These are phyloP conservation scores for Chymomyza caudatula DNA, from an alignment of 2,888 invertebrate genomes.

Conservation along the genomic window DNA sequence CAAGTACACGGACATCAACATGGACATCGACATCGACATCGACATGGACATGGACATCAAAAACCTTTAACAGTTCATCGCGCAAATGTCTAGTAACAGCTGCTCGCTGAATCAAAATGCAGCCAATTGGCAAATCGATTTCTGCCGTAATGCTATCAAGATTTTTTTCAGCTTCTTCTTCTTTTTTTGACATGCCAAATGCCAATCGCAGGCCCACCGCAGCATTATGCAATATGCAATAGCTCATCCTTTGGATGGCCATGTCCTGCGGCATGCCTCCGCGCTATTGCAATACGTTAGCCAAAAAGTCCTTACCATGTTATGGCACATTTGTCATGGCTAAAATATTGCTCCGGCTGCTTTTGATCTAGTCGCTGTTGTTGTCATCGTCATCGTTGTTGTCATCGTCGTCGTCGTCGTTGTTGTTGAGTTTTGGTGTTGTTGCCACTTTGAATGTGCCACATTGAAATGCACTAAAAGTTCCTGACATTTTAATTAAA, in stretches of 20 bases:
- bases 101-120: not conserved
- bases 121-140: conserved; percentile 7
- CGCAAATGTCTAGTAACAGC: not conserved
- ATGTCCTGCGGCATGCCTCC: not conserved
- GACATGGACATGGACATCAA: not conserved
- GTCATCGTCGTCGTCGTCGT: not conserved
- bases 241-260: not conserved
- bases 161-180: not conserved
- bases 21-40: not conserved
- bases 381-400: not conserved
- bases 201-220: not conserved
- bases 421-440: not conserved
- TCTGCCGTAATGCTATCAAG: not conserved
- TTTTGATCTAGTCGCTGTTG: not conserved
- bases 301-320: not conserved
- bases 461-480: conserved; percentile 5
- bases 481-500: conserved; percentile 13
- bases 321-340: not conserved
- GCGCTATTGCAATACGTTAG: not conserved
- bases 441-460: not conserved
- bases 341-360: not conserved
- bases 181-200: not conserved
- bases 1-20: not conserved
- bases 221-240: not conserved
- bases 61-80: not conserved